Conservation (phyloP, 2,888 invertebrate genomes). For the Eristalis pertinax region DNA sequence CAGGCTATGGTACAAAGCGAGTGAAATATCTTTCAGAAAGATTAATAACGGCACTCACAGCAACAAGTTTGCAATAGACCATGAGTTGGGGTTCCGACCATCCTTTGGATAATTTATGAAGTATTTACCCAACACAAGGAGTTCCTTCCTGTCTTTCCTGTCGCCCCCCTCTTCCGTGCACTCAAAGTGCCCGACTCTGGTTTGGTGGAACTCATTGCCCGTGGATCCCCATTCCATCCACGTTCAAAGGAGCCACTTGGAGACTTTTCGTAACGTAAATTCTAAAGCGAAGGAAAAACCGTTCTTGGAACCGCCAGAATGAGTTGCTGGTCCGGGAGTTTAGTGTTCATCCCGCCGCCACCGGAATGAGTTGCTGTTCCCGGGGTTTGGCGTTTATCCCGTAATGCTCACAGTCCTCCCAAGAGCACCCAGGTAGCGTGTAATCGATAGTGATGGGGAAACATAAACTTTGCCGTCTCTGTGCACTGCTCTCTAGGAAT, state of each 20-base stretch:
- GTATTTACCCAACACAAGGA: slow-evolving; percentile 38
- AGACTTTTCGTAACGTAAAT: not conserved
- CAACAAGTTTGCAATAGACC: slow-evolving; percentile 30
- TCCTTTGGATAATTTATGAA: slow-evolving; percentile 41
- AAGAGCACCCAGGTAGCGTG: not conserved
- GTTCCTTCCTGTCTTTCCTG: not conserved
- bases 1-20: not conserved
- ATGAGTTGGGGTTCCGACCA: not conserved
- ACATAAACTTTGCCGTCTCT: too few relatives aligned
- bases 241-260: not conserved
- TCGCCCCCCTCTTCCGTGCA: too few relatives aligned
- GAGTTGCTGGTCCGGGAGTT: not conserved
- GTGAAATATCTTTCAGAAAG: slow-evolving; percentile 20
- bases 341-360: not conserved
- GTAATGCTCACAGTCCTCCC: not conserved
- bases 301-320: too few relatives aligned
- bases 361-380: too few relatives aligned
- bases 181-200: not conserved
- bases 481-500: not conserved
- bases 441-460: not conserved
- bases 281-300: not conserved
- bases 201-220: not conserved
- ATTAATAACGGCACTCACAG: slow-evolving; percentile 40
- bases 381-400: not conserved
- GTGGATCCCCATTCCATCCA: slow-evolving; percentile 23